These are phyloP conservation scores for Coregonus clupeaformis DNA, from an alignment of 2,113 vertebrate species.

Conservation along the genomic window DNA sequence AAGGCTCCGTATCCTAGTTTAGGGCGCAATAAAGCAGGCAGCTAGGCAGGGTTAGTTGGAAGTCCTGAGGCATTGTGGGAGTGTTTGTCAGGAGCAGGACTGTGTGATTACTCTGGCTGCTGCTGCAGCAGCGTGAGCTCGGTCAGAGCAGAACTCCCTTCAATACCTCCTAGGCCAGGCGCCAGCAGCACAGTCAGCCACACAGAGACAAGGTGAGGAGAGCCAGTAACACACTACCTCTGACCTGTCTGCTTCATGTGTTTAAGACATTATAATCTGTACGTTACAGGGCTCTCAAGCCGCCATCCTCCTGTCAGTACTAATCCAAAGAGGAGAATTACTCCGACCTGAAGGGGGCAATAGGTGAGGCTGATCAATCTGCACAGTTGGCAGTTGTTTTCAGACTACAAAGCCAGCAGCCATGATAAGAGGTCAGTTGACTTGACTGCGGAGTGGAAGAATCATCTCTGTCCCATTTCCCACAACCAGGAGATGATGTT, in stretches of 20 bases:
- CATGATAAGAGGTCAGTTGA: constrained; percentile 30
- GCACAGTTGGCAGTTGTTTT: constrained; percentile 28
- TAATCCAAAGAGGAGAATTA: constrained; percentile 4
- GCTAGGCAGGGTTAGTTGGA: constrained; percentile 33
- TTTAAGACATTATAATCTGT: neutral
- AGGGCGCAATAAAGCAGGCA: constrained; percentile 4
- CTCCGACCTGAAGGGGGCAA: neutral
- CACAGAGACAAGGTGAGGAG: constrained; percentile 36
- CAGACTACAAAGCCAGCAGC: constrained; percentile 37
- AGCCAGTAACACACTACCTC: constrained; percentile 43
- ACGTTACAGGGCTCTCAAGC: constrained; percentile 4
- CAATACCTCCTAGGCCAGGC: constrained; percentile 34
- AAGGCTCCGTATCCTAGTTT: constrained; percentile 3
- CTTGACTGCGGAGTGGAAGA: constrained; percentile 19
- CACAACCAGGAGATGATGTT: constrained; percentile 23
- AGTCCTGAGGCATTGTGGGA: constrained; percentile 36
- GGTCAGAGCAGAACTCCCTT: constrained; percentile 12
- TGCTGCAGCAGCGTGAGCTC: neutral
- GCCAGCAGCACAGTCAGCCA: constrained; percentile 13
- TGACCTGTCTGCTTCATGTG: neutral
- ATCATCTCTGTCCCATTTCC: constrained; percentile 23
- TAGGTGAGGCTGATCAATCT: constrained; percentile 21
- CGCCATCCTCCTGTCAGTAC: neutral
- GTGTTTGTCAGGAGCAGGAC: constrained; percentile 41
- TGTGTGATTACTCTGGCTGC: constrained; percentile 35